phyloP scores from a whole-genome alignment of 2,797 vertebrate genomes.

The Cetoscarus ocellatus region DNA sequence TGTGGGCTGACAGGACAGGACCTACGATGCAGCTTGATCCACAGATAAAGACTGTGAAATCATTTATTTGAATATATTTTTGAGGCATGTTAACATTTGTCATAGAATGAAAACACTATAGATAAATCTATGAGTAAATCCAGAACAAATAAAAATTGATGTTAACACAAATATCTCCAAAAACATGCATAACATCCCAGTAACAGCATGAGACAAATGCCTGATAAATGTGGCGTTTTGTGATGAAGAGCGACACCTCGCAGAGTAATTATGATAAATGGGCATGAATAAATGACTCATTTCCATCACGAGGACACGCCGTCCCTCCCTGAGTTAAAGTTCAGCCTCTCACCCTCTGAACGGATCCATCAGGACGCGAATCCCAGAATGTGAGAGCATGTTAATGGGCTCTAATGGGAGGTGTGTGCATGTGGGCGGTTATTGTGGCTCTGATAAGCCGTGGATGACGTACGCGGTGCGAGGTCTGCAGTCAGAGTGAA shows the following conservation, averaged over 20 bases:
- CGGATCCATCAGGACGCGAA: slow-evolving; percentile 41
- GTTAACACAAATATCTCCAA: no score
- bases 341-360: slow-evolving; percentile 19
- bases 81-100: no score
- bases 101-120: no score
- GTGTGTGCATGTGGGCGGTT: slow-evolving; percentile 64
- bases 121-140: no score
- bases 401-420: slow-evolving; percentile 58
- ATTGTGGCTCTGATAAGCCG: slow-evolving; percentile 80
- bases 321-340: slow-evolving; percentile 7
- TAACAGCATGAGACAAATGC: slow-evolving; percentile 8
- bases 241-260: neutral
- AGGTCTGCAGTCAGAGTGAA: slow-evolving; percentile 55
- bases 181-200: neutral
- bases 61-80: no score
- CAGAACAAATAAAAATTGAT: no score
- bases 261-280: slow-evolving; percentile 17
- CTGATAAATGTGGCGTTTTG: slow-evolving; percentile 10
- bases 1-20: no score
- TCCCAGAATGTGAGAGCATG: slow-evolving; percentile 55
- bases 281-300: slow-evolving; percentile 14
- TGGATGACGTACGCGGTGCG: slow-evolving; percentile 53
- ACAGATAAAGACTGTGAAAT: no score
- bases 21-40: no score
- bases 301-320: slow-evolving; percentile 20